Base-by-base conservation (phyloP, 2,888 invertebrate species). In the Laspeyria flexula region DNA sequence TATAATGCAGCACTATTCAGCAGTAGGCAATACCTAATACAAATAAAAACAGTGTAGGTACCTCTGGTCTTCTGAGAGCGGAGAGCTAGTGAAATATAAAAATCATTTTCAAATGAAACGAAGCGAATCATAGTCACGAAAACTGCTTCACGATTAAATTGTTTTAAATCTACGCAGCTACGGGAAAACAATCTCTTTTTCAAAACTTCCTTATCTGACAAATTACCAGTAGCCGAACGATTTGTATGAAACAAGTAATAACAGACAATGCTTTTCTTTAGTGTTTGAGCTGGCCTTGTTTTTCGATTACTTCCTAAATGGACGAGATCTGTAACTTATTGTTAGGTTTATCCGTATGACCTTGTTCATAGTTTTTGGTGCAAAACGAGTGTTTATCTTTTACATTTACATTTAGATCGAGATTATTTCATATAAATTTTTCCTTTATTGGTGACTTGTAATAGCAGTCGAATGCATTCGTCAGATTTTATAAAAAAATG, bases 241-340 rank as follows among this genome's bases (percentile, higher is more conserved):
- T 33, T 47, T 21, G 10, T 41, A 18, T 23, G 10, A 13, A 37
- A 31, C 50, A 55, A 41, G 42, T n/a, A 31, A 43, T 55, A 48
- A 35, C 27, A 21, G 6, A 23, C 21, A 43, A 41, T 11, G 40
- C 29, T 47, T 65, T 65, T 63, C 60, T 63, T 56, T 53, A 34
- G 31, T 53, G 63, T 66, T 57, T 42, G 46, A 34, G 31, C 12
- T 30, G 49, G 33, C 65, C 68, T 66, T 53, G 68, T 65, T 56
- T 54, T 39, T 31, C 43, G 56, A 61, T 65, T 50, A 59, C 68
- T 66, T 66, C 67, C 68, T 66, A 51, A 67, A 56, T 15, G 15
- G 15, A 25, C 37, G 15, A 52, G 42, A 43, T 49, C 35, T 31
- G 54, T 58, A 33, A 37, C 54, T 47, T 53, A 65, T 66, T 67